A percentile compares a stretch with the other conserved stretches of the same genome.
Conservation (phyloP, 2,797 vertebrate species). For the Spinibarbus caldwelli region DNA sequence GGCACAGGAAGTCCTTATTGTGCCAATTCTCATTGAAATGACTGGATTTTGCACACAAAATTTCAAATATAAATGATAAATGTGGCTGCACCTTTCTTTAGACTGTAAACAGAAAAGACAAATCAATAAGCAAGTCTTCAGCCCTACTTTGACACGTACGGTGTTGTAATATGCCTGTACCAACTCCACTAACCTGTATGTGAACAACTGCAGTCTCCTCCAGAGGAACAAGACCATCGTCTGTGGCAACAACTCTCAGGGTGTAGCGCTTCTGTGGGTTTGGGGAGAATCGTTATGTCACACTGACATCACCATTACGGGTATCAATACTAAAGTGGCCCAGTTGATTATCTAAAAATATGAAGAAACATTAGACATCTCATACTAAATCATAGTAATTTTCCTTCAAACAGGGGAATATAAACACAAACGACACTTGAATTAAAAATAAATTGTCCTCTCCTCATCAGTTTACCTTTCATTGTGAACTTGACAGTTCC, state of each 20-base stretch:
- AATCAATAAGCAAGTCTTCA: not conserved
- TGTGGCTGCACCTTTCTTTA: not conserved
- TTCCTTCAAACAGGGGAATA: not conserved
- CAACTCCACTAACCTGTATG: constrained; percentile 76
- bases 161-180: not conserved
- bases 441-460: not conserved
- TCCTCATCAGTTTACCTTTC: constrained; percentile 73
- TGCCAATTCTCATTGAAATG: not conserved
- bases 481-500: constrained; percentile 82
- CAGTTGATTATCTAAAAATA: constrained; percentile 63
- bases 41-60: too few relatives aligned
- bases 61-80: not conserved
- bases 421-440: not conserved
- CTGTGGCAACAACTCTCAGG: constrained; percentile 80
- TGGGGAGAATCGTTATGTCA: constrained; percentile 74
- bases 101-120: not conserved
- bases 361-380: constrained; percentile 21
- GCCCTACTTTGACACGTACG: not conserved
- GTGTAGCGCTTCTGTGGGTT: constrained; percentile 73
- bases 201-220: constrained; percentile 79
- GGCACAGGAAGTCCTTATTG: not conserved
- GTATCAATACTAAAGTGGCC: constrained; percentile 85
- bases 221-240: constrained; percentile 78
- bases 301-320: constrained; percentile 84
- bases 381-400: not conserved